Base-by-base conservation (phyloP, 2,888 invertebrate species). In the Hylaea fasciaria region DNA sequence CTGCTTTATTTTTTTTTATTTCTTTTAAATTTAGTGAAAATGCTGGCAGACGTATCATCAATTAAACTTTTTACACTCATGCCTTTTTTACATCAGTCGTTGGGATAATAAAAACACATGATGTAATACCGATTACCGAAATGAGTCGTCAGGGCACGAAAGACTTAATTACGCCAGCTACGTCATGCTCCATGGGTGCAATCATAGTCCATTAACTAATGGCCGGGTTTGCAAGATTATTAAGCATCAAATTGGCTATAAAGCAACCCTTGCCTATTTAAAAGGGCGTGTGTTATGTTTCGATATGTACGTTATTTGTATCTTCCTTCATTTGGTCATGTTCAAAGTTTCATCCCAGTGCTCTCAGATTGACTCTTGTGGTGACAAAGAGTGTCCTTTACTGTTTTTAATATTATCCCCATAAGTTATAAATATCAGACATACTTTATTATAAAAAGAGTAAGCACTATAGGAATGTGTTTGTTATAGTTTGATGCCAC, bases 131-230 rank as follows among this genome's bases (percentile, higher is more conserved):
- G 50, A 49, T 59, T 59, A 55, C 50, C 45, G 14, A 55, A 55
- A 55, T 55, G 60, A 60, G 50, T 51, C 41, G 54, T 49, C 44
- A 11, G 37, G 43, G 40, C 39, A 40, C 29, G 56, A 56, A 61
- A 43, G 61, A 55, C 17, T 61, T 61, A 61, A 61, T 61, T 61
- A 62, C 61, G 0, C 10, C 37, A 22, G 35, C 56, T 47, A 52
- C 52, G 56, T 57, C 55, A 60, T 53, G 49, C 52, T 57, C 45
- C 12, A 57, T 58, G 69, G 64, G 68, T 77, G 74, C 76, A 80
- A 81, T 81, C 75, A 77, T 71, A 70, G 70, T 64, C 80, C 78
- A 82, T 82, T 81, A 79, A 72, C 75, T 80, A 81, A 81, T 81
- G 69, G 71, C 13, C 48, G 53, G 41, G 49, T 52, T 55, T 55